Evolutionary conservation across 2,888 invertebrate genomes (phyloP).

Genomic region (Lamellibrachia satsuma): DNA sequence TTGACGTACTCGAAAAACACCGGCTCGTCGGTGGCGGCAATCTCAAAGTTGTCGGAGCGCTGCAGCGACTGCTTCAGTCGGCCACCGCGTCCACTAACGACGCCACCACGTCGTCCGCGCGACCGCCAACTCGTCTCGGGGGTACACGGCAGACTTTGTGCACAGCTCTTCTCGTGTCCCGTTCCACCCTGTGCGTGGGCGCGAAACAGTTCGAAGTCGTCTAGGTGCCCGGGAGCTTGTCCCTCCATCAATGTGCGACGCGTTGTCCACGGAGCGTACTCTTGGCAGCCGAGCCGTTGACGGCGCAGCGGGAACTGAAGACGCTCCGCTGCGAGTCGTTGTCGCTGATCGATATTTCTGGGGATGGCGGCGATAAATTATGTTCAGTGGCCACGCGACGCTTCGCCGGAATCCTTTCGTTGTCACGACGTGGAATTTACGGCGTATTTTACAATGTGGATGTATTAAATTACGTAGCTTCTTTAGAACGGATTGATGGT

Average conservation of each 20-base stretch:
- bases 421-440: neutral
- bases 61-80: neutral
- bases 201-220: constrained; percentile 7
- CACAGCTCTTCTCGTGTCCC: neutral
- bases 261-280: neutral
- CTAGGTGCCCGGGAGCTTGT: neutral
- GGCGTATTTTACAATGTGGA: neutral
- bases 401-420: neutral
- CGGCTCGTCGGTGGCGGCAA: neutral
- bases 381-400: neutral
- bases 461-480: neutral
- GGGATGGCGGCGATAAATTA: neutral
- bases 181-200: neutral
- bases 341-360: neutral
- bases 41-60: neutral
- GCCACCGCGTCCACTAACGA: neutral
- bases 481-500: neutral
- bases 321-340: neutral
- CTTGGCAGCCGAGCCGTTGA: neutral
- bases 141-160: neutral
- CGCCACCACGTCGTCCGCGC: neutral
- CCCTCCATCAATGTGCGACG: constrained; percentile 9
- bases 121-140: neutral
- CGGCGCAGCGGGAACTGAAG: neutral
- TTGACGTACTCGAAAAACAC: neutral